Evolutionary conservation across 2,797 vertebrate genomes (phyloP).

Genomic region (Sciurus vulgaris): DNA sequence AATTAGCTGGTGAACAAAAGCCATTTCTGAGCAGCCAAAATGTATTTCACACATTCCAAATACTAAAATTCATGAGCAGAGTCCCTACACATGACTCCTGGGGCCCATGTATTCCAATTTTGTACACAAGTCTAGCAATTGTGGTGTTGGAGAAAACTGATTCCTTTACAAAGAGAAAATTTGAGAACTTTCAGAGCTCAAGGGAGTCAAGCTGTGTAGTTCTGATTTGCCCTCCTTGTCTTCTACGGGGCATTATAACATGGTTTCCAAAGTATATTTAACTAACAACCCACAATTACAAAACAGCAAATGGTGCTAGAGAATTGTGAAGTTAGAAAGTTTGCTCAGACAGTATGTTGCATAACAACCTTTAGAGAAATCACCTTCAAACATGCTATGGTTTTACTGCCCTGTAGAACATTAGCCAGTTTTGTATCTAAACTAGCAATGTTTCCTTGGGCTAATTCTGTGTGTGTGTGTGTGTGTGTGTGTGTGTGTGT

Average conservation of each 20-base stretch:
- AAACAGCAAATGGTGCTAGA: not conserved
- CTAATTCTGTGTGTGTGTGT: not conserved
- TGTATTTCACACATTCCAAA: constrained; percentile 34
- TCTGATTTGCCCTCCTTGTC: not conserved
- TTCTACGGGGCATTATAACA: not conserved
- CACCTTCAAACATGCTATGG: not conserved
- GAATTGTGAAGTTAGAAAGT: not conserved
- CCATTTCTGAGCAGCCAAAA: not conserved
- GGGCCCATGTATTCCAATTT: not conserved
- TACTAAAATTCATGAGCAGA: not conserved
- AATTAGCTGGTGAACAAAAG: constrained; percentile 10
- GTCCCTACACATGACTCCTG: not conserved
- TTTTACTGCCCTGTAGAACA: not conserved
- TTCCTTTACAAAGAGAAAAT: constrained; percentile 15
- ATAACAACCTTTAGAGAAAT: not conserved
- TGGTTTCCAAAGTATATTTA: constrained; percentile 54
- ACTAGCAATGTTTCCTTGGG: not conserved
- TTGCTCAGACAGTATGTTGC: not conserved
- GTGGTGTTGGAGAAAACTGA: not conserved
- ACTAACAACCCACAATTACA: not conserved
- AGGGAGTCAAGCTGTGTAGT: not conserved
- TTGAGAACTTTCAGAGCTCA: not conserved
- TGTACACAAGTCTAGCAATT: not conserved
- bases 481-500: not conserved
- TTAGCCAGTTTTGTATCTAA: constrained; percentile 35